phyloP scores from a whole-genome alignment of 2,888 invertebrate species.

The Autographa gamma region DNA sequence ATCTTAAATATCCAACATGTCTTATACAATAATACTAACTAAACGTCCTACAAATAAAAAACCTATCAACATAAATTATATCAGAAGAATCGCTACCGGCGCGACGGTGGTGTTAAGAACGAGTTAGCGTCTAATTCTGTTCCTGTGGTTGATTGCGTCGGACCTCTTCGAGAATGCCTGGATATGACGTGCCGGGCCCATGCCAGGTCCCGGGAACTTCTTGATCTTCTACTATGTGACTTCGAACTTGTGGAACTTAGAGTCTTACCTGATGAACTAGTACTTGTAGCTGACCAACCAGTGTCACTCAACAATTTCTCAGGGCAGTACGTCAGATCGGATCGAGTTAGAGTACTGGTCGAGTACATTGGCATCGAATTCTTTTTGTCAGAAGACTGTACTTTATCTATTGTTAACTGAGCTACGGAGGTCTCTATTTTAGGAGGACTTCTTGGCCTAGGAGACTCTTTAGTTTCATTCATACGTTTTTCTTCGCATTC shows the following conservation, averaged over 20 bases:
- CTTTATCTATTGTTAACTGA: conserved; percentile 71
- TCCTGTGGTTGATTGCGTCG: conserved; percentile 59
- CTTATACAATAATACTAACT: conserved; percentile 68
- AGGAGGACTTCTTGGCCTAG: conserved; percentile 72
- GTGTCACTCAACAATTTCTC: conserved; percentile 67
- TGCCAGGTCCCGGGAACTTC: conserved; percentile 71
- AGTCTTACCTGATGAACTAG: conserved; percentile 66
- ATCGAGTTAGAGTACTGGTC: conserved; percentile 71
- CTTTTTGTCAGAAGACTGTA: conserved; percentile 32
- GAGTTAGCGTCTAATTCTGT: conserved; percentile 73
- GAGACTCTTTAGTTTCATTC: conserved; percentile 36
- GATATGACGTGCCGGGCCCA: conserved; percentile 77
- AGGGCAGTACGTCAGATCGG: conserved; percentile 64
- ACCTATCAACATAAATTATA: conserved; percentile 61
- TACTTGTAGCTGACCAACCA: conserved; percentile 66
- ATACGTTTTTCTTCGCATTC: conserved; percentile 35
- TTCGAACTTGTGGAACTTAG: conserved; percentile 70
- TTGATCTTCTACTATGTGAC: conserved; percentile 64
- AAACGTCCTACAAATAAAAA: conserved; percentile 70
- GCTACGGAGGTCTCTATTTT: conserved; percentile 77
- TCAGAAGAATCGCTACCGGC: conserved; percentile 61
- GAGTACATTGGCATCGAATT: conserved; percentile 63
- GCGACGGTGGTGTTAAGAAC: conserved; percentile 69
- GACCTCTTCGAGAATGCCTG: conserved; percentile 49
- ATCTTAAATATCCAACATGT: conserved; percentile 75